Percentiles rank a stretch among this genome's conserved stretches.
These are phyloP conservation scores for Poecilus cupreus DNA, from an alignment of 2,888 invertebrate species.

Conservation along the genomic window DNA sequence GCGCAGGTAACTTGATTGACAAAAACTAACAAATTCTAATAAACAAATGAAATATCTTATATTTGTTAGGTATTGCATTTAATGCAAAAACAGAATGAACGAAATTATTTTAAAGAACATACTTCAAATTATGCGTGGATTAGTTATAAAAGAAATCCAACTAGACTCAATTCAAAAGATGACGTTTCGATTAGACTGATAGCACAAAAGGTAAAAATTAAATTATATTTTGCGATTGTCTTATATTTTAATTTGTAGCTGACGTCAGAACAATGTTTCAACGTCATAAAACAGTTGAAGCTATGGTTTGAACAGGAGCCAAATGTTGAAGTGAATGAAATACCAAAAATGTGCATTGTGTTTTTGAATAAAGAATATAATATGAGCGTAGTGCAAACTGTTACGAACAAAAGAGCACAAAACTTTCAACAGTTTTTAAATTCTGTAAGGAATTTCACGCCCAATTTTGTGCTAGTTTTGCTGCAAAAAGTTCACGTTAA, in stretches of 20 bases:
- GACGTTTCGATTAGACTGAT: conserved; percentile 18
- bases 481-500: background rate
- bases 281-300: conserved; percentile 67
- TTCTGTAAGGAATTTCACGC: conserved; percentile 14
- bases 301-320: conserved; percentile 67
- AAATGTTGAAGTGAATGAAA: conserved; percentile 64
- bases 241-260: conserved; percentile 63
- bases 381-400: conserved; percentile 24
- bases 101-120: conserved; percentile 20
- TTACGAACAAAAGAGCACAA: conserved; percentile 24
- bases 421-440: background rate
- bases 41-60: background rate
- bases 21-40: background rate
- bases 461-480: background rate
- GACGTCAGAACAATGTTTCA: conserved; percentile 66
- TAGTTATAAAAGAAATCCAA: conserved; percentile 35
- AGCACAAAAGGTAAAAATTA: conserved; percentile 42
- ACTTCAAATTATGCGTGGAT: conserved; percentile 51
- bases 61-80: conserved; percentile 33
- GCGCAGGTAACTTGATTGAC: conserved; percentile 28
- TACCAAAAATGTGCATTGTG: conserved; percentile 67
- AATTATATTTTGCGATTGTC: background rate
- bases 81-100: conserved; percentile 47
- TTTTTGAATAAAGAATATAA: conserved; percentile 63
- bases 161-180: conserved; percentile 15